phyloP scores from a whole-genome alignment of 1,140 invertebrate species.

The Physella acuta region DNA sequence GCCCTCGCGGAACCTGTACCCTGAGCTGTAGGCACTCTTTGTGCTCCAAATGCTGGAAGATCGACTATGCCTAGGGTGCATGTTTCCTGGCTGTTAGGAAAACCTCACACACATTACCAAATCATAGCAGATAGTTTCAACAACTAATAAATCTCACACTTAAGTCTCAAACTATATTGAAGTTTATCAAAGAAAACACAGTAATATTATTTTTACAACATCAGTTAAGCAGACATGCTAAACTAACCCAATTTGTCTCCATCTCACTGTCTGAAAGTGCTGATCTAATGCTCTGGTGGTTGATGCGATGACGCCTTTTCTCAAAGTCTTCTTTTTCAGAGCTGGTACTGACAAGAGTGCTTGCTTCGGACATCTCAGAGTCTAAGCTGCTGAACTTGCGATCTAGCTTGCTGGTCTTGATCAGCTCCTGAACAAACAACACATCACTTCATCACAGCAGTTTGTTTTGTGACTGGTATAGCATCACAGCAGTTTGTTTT shows the following conservation, averaged over 20 bases:
- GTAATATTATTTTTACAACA: no score
- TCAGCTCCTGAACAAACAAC: conserved; percentile 43
- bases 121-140: no score
- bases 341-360: conserved; percentile 47
- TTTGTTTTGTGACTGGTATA: no score
- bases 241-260: conserved; percentile 61
- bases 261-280: conserved; percentile 92
- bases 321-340: conserved; percentile 42
- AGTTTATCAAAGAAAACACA: background rate
- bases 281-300: conserved; percentile 73
- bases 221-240: background rate
- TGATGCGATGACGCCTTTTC: conserved; percentile 58
- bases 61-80: conserved; percentile 37
- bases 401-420: conserved; percentile 71
- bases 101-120: background rate
- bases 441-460: no score
- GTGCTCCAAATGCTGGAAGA: conserved; percentile 70
- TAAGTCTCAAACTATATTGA: background rate
- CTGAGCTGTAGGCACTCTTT: conserved; percentile 85
- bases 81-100: conserved; percentile 1
- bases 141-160: background rate
- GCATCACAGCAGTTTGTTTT: no score
- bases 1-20: conserved; percentile 85
- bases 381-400: conserved; percentile 85
- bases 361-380: conserved; percentile 75